Evolutionary conservation across 2,888 invertebrate species (phyloP), one percentile per base, ranked within the genome.

Genomic region (Cyrtodaria siliqua): DNA sequence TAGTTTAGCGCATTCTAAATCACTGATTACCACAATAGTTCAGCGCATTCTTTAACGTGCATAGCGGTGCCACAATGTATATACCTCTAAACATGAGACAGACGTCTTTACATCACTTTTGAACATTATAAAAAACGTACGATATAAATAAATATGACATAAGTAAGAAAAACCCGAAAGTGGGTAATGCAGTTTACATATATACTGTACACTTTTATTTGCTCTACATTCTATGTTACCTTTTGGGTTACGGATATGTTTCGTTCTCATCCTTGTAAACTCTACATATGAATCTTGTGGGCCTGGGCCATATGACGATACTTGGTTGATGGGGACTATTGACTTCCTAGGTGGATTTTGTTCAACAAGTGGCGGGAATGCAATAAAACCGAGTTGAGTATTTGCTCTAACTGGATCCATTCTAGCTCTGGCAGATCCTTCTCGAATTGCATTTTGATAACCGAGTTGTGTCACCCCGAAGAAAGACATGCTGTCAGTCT

Each of bases 391-490:
- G 16, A 88, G 75, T 73, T 90, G 88, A 12, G 85, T 86, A 61
- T 84, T 85, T 12, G 86, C 82, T 24, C 90, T 75, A 12, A 82
- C 23, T 0, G 89, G 86, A 40, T 88, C 89, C 18, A 85, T 81
- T 70, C 79, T 86, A 18, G 83, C 86, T 57, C 69, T 68, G 20
- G 80, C 79, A 8, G 89, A 88, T 4, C 85, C 82, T 78, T 92
- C 92, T 38, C 91, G 79, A n/a, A 92, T 83, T 18, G 87, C 81
- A 78, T 92, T 90, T 70, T 92, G 92, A 59, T 92, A 92, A 0
- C 93, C 93, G 2, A 92, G 71, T 29, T 90, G 90, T 4, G 92
- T 89, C 1, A 92, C 55, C 27, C 91, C 92, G 73, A 92, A 92
- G 70, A 92, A 92, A 29, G 93, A 86, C 93, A 93, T 93, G 49